A percentile compares a stretch with the other conserved stretches of the same genome.
Conservation (phyloP, 2,888 invertebrate species). For the Eupithecia abbreviata region DNA sequence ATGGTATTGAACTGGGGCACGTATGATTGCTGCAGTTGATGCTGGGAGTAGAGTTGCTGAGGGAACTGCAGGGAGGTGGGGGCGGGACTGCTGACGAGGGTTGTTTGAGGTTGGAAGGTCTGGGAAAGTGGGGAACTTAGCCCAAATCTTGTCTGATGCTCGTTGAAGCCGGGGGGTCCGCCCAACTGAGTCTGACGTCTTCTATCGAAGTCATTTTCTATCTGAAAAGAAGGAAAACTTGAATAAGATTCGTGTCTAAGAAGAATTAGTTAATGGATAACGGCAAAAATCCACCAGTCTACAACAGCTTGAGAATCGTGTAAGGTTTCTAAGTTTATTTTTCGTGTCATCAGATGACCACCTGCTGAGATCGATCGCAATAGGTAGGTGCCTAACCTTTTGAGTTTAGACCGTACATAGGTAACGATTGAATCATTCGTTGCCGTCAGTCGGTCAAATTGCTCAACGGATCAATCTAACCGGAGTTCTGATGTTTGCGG, state of each 20-base stretch:
- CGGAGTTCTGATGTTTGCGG: slow-evolving; percentile 35
- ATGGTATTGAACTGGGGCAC: slow-evolving; percentile 74
- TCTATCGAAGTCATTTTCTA: slow-evolving; percentile 80
- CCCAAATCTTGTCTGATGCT: slow-evolving; percentile 79
- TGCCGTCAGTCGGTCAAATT: slow-evolving; percentile 21
- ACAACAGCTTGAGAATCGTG: not conserved
- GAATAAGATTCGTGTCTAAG: slow-evolving; percentile 10
- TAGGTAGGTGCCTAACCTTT: not conserved
- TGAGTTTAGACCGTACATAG: not conserved
- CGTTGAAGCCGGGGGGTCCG: slow-evolving; percentile 72
- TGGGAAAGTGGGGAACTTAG: slow-evolving; percentile 74
- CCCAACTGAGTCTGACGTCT: slow-evolving; percentile 70
- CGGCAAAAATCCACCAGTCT: not conserved
- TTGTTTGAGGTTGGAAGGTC: slow-evolving; percentile 67
- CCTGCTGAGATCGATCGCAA: not conserved
- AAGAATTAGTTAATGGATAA: not conserved
- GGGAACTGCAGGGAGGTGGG: slow-evolving; percentile 67
- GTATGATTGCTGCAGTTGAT: slow-evolving; percentile 62
- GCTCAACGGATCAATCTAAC: slow-evolving; percentile 34
- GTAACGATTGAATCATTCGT: slow-evolving; percentile 15
- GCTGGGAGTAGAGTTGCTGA: slow-evolving; percentile 56
- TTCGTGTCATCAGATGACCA: not conserved
- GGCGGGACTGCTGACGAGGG: slow-evolving; percentile 61
- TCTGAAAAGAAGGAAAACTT: slow-evolving; percentile 63
- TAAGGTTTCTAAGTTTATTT: not conserved